Evolutionary conservation across 2,888 invertebrate species (phyloP).

Genomic region (Busseola fusca): DNA sequence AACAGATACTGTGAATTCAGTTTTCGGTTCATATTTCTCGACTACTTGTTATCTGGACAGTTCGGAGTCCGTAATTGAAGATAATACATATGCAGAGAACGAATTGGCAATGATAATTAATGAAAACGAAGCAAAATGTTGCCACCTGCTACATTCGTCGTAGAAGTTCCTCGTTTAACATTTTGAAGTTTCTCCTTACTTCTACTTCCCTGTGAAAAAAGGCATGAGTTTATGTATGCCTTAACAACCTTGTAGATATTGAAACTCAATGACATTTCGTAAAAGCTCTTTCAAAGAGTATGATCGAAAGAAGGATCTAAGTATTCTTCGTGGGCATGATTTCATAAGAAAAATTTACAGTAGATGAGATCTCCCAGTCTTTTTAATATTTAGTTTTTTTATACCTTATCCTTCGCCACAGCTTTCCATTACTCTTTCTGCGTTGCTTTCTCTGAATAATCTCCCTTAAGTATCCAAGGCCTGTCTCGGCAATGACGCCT

Average conservation of each 20-base stretch:
- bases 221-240: background rate
- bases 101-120: background rate
- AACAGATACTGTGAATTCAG: slow-evolving; percentile 51
- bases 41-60: background rate
- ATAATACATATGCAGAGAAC: background rate
- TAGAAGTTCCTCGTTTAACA: no score
- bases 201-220: background rate
- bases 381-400: background rate
- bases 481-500: no score
- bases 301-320: background rate
- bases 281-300: background rate
- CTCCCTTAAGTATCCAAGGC: background rate
- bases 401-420: background rate
- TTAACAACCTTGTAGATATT: background rate
- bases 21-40: slow-evolving; percentile 32
- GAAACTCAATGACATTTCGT: background rate
- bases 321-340: no score
- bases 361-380: no score
- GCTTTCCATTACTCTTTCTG: background rate
- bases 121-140: background rate
- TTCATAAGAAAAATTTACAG: background rate
- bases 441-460: background rate
- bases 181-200: background rate
- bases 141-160: background rate
- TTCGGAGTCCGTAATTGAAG: background rate